phyloP scores from a whole-genome alignment of 1,140 invertebrate species.

The Drosophila bocki region DNA sequence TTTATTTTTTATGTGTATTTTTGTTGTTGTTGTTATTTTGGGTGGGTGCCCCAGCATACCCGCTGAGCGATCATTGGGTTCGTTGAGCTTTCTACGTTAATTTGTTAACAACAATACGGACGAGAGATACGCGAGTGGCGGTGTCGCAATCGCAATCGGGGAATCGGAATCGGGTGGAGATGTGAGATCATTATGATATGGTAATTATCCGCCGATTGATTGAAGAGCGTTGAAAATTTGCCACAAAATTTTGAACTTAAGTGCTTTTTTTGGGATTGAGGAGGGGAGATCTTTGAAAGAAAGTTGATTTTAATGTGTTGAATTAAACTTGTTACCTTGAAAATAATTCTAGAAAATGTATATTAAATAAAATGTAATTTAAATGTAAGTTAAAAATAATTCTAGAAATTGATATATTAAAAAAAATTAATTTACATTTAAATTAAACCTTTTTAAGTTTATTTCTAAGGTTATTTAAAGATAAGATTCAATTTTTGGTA shows the following conservation, averaged over 20 bases:
- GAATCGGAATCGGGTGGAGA: conserved; percentile 48
- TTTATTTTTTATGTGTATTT: conserved; percentile 21
- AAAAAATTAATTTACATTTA: too few relatives aligned
- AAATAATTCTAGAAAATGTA: not conserved
- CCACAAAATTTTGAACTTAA: conserved; percentile 62
- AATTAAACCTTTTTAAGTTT: not conserved
- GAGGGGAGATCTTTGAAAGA: not conserved
- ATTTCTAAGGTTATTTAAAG: too few relatives aligned
- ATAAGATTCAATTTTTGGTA: too few relatives aligned
- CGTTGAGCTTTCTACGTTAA: conserved; percentile 83
- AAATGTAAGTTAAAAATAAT: not conserved
- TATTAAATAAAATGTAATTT: not conserved
- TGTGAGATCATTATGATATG: conserved; percentile 63
- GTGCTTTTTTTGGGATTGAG: conserved; percentile 12
- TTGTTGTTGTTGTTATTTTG: conserved; percentile 42
- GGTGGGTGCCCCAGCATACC: conserved; percentile 64
- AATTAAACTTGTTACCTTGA: not conserved
- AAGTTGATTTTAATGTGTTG: not conserved
- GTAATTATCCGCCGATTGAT: conserved; percentile 62
- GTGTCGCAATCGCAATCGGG: conserved; percentile 43
- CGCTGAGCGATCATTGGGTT: conserved; percentile 67
- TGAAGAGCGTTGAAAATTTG: conserved; percentile 69
- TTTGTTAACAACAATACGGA: conserved; percentile 77
- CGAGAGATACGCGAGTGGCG: conserved; percentile 47
- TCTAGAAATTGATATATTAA: too few relatives aligned